These are phyloP conservation scores for Bagarius yarrelli DNA, from an alignment of 2,113 vertebrate genomes.

Conservation along the genomic window DNA sequence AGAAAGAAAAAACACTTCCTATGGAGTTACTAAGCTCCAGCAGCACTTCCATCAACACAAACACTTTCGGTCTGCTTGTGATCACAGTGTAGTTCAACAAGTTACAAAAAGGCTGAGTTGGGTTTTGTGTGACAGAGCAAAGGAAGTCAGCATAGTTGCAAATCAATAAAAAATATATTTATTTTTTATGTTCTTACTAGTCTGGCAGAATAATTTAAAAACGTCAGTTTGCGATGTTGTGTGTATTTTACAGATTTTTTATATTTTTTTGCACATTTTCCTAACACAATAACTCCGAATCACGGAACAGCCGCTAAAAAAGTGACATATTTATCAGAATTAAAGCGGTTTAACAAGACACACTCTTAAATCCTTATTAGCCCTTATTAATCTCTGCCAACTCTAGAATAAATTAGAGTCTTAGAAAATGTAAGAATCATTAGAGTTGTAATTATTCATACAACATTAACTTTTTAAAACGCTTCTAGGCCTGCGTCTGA, in stretches of 20 bases:
- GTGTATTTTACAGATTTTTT: not conserved
- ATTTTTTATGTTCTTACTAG: too few relatives aligned
- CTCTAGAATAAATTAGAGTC: slow-evolving; percentile 11
- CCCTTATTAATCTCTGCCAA: not conserved
- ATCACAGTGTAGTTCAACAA: slow-evolving; percentile 57
- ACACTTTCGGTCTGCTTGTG: slow-evolving; percentile 59
- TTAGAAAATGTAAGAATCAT: slow-evolving; percentile 13
- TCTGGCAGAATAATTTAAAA: too few relatives aligned
- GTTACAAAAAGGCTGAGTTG: slow-evolving; percentile 55
- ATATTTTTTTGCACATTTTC: not conserved
- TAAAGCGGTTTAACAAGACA: not conserved
- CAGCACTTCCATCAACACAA: not conserved
- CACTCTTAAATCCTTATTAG: not conserved
- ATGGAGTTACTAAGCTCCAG: not conserved
- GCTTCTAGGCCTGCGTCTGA: slow-evolving; percentile 7
- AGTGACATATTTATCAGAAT: not conserved
- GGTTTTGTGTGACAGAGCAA: slow-evolving; percentile 25
- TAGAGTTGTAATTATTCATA: slow-evolving; percentile 28
- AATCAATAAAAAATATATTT: too few relatives aligned
- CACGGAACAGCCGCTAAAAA: not conserved
- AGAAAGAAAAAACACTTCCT: not conserved
- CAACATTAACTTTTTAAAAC: slow-evolving; percentile 39
- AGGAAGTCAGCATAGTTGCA: not conserved
- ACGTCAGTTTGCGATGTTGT: not conserved
- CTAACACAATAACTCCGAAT: not conserved